Percentiles rank a stretch among this genome's conserved stretches.
These are phyloP conservation scores for Diprion similis DNA, from an alignment of 1,140 invertebrate species.

Conservation along the genomic window DNA sequence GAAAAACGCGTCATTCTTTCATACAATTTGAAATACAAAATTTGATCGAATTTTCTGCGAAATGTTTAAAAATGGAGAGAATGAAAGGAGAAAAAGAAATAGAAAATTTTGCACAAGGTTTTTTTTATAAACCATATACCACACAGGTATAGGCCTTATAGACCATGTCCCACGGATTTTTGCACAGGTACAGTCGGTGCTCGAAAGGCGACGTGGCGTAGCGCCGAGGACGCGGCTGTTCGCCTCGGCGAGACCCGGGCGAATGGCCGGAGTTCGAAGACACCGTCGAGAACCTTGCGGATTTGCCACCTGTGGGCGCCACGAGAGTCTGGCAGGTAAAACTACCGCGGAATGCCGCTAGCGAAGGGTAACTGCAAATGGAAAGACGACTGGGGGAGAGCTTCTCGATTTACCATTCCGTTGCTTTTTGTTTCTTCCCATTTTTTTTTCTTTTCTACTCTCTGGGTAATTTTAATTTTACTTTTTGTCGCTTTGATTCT, in stretches of 20 bases:
- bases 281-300: background rate
- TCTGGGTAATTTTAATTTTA: background rate
- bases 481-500: no score
- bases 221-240: background rate
- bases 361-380: background rate
- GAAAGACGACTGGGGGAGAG: background rate
- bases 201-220: no score
- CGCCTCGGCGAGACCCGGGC: background rate
- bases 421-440: background rate
- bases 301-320: constrained; percentile 1
- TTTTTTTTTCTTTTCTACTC: constrained; percentile 10
- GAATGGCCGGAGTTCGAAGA: background rate
- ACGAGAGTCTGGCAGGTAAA: background rate
- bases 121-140: no score
- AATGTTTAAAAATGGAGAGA: no score
- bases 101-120: background rate
- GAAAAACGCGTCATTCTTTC: no score
- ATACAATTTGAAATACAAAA: no score
- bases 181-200: background rate
- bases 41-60: no score
- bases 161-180: no score
- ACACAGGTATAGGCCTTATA: no score
- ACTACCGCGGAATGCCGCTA: background rate
- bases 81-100: background rate
- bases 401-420: constrained; percentile 10